Conservation (phyloP, 2,888 invertebrate genomes). For the Byasa hedistus region DNA sequence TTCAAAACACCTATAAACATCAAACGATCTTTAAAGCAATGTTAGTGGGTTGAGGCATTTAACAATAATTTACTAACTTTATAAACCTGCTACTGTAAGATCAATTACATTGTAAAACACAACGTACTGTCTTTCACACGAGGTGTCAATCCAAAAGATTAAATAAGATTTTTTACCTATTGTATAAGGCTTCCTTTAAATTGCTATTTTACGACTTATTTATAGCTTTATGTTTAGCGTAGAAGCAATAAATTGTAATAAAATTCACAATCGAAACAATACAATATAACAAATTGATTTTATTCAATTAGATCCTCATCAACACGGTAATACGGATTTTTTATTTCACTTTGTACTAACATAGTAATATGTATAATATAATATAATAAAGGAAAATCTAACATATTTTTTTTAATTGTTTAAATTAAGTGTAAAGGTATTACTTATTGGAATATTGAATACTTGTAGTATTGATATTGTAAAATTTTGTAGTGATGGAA, state of each 20-base stretch:
- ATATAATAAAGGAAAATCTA: no score
- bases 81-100: slow-evolving; percentile 37
- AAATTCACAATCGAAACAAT: slow-evolving; percentile 22
- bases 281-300: slow-evolving; percentile 13
- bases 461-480: no score
- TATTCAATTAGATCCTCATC: slow-evolving; percentile 9
- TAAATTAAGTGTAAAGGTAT: no score
- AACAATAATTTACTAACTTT: slow-evolving; percentile 46
- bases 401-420: no score
- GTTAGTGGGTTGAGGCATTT: slow-evolving; percentile 42
- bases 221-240: slow-evolving; percentile 28
- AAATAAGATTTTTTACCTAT: slow-evolving; percentile 28
- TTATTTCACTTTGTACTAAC: not conserved
- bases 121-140: slow-evolving; percentile 5
- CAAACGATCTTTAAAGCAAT: slow-evolving; percentile 1
- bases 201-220: slow-evolving; percentile 31
- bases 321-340: no score
- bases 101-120: slow-evolving; percentile 19
- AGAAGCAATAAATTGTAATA: slow-evolving; percentile 30
- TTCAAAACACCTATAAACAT: not conserved
- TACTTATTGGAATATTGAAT: no score
- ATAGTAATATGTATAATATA: not conserved
- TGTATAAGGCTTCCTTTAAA: slow-evolving; percentile 32
- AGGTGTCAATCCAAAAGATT: slow-evolving; percentile 26
- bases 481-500: no score